A percentile compares a stretch with the other conserved stretches of the same genome.
phyloP scores from a whole-genome alignment of 2,113 vertebrate genomes.

The Syngnathus scovelli region DNA sequence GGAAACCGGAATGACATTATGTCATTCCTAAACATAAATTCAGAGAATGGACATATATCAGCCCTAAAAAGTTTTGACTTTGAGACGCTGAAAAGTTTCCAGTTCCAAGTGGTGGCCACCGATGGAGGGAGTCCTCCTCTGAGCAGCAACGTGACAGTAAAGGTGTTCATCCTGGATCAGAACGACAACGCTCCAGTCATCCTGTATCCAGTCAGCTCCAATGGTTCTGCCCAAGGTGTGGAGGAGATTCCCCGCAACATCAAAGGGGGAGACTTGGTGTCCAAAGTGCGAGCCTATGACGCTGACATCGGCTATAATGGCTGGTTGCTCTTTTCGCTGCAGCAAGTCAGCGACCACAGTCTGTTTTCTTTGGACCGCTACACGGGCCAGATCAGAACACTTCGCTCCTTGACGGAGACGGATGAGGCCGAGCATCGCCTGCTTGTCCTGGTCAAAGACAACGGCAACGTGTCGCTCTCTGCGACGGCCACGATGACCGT shows the following conservation, averaged over 20 bases:
- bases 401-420: no score
- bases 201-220: not conserved
- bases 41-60: slow-evolving; percentile 48
- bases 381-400: no score
- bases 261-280: not conserved
- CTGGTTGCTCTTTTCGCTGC: no score
- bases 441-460: no score
- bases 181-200: slow-evolving; percentile 8
- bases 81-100: slow-evolving; percentile 52
- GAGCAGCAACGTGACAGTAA: slow-evolving; percentile 32
- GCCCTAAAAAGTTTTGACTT: slow-evolving; percentile 63
- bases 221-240: not conserved
- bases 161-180: slow-evolving; percentile 6
- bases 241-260: not conserved
- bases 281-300: not conserved
- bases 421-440: no score
- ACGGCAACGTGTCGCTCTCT: no score
- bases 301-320: no score
- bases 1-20: slow-evolving; percentile 13
- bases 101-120: slow-evolving; percentile 53
- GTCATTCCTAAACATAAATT: slow-evolving; percentile 54
- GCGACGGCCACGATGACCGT: no score
- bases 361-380: no score
- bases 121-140: slow-evolving; percentile 54
- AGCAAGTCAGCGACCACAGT: no score